Conservation (phyloP, 2,888 invertebrate species). For the Lepidochitona cinerea region DNA sequence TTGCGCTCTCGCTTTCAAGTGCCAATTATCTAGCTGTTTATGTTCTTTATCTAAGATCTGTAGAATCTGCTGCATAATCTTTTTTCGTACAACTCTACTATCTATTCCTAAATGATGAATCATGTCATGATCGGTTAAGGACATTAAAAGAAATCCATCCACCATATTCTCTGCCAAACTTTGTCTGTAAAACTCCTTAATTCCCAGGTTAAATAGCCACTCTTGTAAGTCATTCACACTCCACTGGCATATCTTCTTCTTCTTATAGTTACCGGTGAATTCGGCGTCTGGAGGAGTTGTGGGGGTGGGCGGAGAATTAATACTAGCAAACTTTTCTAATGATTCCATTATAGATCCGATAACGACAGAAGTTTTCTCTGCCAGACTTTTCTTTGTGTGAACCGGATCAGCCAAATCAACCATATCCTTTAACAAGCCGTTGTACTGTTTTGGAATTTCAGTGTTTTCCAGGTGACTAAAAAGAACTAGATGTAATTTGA, state of each 20-base stretch:
- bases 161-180: constrained; percentile 67
- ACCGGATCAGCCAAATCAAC: constrained; percentile 53
- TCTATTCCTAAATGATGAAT: constrained; percentile 62
- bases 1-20: constrained; percentile 63
- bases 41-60: constrained; percentile 64
- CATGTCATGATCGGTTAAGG: constrained; percentile 67
- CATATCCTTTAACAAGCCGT: constrained; percentile 39
- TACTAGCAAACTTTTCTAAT: constrained; percentile 61
- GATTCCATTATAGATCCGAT: constrained; percentile 64
- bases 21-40: constrained; percentile 65
- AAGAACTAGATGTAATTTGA: constrained; percentile 60
- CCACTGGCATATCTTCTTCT: constrained; percentile 67
- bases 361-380: constrained; percentile 66
- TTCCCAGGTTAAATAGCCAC: constrained; percentile 66
- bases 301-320: constrained; percentile 52
- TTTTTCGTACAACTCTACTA: constrained; percentile 65
- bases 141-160: constrained; percentile 69
- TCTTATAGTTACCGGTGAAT: constrained; percentile 63
- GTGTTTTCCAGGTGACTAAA: constrained; percentile 48
- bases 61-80: constrained; percentile 68
- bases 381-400: constrained; percentile 52
- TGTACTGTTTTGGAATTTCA: constrained; percentile 55
- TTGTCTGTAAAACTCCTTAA: constrained; percentile 69
- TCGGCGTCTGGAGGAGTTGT: constrained; percentile 52
- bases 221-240: constrained; percentile 65